phyloP scores from a whole-genome alignment of 2,888 invertebrate species.

The Podabrus alpinus region DNA sequence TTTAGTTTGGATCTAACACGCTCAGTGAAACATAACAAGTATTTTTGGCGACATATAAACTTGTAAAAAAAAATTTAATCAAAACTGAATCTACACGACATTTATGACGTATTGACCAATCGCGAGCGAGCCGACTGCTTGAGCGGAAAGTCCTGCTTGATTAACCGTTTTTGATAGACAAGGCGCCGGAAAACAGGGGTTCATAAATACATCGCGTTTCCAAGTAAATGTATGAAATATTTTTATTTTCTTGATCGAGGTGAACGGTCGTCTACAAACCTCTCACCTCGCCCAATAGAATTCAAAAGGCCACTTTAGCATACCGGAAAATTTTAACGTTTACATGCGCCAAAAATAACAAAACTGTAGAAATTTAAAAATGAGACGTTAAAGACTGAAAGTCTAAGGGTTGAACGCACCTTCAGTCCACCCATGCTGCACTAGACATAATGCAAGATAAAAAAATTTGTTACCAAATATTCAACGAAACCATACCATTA shows the following conservation, averaged over 20 bases:
- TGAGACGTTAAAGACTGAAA: slow-evolving; percentile 33
- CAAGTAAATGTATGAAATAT: not conserved
- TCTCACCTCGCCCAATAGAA: not conserved
- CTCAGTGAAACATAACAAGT: not conserved
- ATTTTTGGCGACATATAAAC: slow-evolving; percentile 16
- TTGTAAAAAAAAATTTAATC: not conserved
- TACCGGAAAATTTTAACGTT: not conserved
- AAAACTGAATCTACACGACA: not conserved
- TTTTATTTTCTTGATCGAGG: not conserved
- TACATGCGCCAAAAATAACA: slow-evolving; percentile 19
- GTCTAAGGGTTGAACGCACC: slow-evolving; percentile 48
- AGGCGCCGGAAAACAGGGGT: not conserved
- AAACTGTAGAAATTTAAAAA: slow-evolving; percentile 25
- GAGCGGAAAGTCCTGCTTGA: not conserved
- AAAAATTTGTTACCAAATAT: slow-evolving; percentile 35
- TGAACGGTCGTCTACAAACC: not conserved
- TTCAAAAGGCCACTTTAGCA: not conserved
- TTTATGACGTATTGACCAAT: too few species aligned
- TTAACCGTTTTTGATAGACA: not conserved
- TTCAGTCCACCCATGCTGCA: slow-evolving; percentile 50
- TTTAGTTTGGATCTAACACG: not conserved
- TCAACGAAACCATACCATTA: slow-evolving; percentile 49
- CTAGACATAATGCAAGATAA: slow-evolving; percentile 53
- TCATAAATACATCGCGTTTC: not conserved
- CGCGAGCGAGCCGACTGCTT: not conserved